Percentiles rank a stretch among this genome's conserved stretches.
phyloP scores from a whole-genome alignment of 2,797 vertebrate genomes.

The Anas acuta region DNA sequence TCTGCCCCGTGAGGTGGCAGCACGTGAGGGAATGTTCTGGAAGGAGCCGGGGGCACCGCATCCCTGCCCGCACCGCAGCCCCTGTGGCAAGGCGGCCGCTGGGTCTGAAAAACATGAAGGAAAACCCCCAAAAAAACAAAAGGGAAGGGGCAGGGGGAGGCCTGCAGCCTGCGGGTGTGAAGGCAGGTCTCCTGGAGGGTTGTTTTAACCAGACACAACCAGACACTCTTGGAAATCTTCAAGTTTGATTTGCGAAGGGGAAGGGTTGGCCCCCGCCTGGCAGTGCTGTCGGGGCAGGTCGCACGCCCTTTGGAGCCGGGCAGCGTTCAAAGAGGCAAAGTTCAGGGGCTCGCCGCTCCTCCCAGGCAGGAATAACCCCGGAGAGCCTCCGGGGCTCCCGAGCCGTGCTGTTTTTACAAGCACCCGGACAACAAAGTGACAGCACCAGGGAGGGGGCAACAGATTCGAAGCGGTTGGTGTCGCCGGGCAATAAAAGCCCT shows the following conservation, averaged over 20 bases:
- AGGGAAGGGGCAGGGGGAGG: neutral
- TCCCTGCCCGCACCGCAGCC: too few relatives aligned
- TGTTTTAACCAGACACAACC: neutral
- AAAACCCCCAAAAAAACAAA: neutral
- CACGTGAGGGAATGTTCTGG: too few relatives aligned
- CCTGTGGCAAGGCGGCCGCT: fast-evolving
- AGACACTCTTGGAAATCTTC: neutral
- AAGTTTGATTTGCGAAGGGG: neutral
- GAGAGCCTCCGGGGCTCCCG: neutral
- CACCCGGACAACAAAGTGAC: neutral
- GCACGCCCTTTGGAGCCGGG: neutral
- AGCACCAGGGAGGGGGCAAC: neutral
- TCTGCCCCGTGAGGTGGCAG: too few relatives aligned
- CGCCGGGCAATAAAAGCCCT: neutral
- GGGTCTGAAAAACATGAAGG: neutral
- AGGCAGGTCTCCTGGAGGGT: neutral
- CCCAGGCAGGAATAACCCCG: neutral
- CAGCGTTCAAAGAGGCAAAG: slow-evolving; percentile 54
- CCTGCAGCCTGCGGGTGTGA: neutral
- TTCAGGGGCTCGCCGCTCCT: neutral
- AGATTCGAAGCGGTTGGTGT: neutral
- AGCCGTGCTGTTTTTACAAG: neutral
- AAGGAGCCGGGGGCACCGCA: too few relatives aligned
- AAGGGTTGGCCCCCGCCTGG: neutral
- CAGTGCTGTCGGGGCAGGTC: neutral